Conservation (phyloP, 2,113 vertebrate genomes). For the Epinephelus moara region DNA sequence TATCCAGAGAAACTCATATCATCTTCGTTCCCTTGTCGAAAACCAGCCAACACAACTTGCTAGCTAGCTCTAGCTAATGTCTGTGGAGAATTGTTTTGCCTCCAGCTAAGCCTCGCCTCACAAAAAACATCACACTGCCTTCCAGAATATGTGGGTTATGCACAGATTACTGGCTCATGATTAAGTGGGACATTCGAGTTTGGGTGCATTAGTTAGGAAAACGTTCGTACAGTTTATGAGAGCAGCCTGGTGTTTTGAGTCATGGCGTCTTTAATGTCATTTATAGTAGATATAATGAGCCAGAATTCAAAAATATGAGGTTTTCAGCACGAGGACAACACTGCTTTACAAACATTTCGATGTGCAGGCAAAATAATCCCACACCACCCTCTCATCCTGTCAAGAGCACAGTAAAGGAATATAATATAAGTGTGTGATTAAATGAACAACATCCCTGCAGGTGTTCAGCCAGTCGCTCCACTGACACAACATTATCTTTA, state of each 20-base stretch:
- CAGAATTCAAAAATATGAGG: neutral
- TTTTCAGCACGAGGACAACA: slow-evolving; percentile 7
- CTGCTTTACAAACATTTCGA: slow-evolving; percentile 10
- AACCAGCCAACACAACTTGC: no score
- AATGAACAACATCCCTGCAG: neutral
- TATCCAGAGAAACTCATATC: no score
- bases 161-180: no score
- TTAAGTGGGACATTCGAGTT: no score
- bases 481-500: slow-evolving; percentile 3
- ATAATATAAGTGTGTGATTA: slow-evolving; percentile 18
- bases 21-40: no score
- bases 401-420: slow-evolving; percentile 7
- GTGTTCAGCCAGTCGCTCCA: neutral
- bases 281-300: slow-evolving; percentile 3
- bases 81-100: no score
- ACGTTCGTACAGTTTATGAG: no score
- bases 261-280: neutral
- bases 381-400: slow-evolving; percentile 16
- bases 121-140: no score
- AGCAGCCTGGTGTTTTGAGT: neutral
- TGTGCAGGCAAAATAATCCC: slow-evolving; percentile 1
- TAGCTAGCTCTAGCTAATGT: no score
- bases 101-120: no score
- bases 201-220: no score
- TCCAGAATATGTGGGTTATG: no score